These are phyloP conservation scores for Neodiprion virginianus DNA, from an alignment of 1,140 invertebrate genomes.

Conservation along the genomic window DNA sequence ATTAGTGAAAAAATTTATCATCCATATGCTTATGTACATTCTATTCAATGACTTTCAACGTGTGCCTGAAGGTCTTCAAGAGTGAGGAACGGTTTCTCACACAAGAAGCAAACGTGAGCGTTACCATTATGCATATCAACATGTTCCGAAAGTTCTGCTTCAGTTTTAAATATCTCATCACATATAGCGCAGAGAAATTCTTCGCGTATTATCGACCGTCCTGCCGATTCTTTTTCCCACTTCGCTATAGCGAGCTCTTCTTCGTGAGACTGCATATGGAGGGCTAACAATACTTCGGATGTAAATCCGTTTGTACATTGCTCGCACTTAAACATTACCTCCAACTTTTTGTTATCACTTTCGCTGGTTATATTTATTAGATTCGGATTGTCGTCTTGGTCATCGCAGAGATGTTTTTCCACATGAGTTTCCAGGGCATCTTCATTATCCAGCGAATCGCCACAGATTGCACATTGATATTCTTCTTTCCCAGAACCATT, in stretches of 20 bases:
- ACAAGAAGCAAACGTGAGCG: constrained; percentile 51
- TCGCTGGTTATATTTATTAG: constrained; percentile 43
- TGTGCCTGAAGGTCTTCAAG: constrained; percentile 51
- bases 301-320: constrained; percentile 46
- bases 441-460: constrained; percentile 47
- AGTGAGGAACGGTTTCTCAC: constrained; percentile 49
- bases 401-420: constrained; percentile 51
- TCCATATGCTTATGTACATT: constrained; percentile 16
- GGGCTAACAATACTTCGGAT: constrained; percentile 48
- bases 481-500: constrained; percentile 40
- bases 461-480: constrained; percentile 56
- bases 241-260: constrained; percentile 52
- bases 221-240: constrained; percentile 43
- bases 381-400: constrained; percentile 56
- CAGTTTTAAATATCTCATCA: constrained; percentile 41
- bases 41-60: constrained; percentile 49
- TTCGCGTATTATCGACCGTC: constrained; percentile 28
- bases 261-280: constrained; percentile 52
- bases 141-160: constrained; percentile 47
- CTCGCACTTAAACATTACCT: constrained; percentile 37
- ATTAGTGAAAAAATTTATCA: background rate
- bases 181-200: constrained; percentile 44
- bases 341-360: constrained; percentile 17
- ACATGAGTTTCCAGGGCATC: constrained; percentile 49
- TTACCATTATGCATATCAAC: constrained; percentile 47